Evolutionary conservation across 2,113 vertebrate genomes (phyloP).

Genomic region (Dicrurus megarhynchus): DNA sequence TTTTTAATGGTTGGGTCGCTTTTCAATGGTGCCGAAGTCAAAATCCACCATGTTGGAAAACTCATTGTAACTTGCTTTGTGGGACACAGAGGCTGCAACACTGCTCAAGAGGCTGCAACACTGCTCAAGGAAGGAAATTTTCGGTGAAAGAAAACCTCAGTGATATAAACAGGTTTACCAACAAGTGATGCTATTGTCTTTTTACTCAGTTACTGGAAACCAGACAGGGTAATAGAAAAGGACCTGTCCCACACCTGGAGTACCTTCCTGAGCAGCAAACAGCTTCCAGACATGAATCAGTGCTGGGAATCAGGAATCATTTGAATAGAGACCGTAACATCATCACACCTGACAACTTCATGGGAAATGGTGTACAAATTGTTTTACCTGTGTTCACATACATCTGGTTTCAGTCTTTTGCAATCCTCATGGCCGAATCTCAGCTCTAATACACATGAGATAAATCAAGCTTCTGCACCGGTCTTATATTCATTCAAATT

Average conservation of each 20-base stretch:
- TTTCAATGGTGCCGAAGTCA: neutral
- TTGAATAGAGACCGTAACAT: neutral
- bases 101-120: neutral
- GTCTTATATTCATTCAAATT: neutral
- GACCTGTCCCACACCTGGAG: rapidly evolving
- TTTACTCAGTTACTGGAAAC: neutral
- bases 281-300: neutral
- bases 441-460: neutral
- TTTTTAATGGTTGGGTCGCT: neutral
- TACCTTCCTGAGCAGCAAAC: neutral
- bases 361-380: neutral
- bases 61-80: neutral
- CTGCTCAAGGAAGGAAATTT: neutral
- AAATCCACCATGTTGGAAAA: neutral
- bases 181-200: neutral
- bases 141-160: neutral
- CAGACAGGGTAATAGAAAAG: neutral
- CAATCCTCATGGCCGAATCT: neutral
- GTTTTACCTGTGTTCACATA: neutral
- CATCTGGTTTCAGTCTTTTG: neutral
- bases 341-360: neutral
- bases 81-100: neutral
- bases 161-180: neutral
- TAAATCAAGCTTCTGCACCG: neutral
- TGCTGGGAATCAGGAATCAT: neutral